Evolutionary conservation across 2,888 invertebrate species (phyloP).

Genomic region (Atethmia centrago): DNA sequence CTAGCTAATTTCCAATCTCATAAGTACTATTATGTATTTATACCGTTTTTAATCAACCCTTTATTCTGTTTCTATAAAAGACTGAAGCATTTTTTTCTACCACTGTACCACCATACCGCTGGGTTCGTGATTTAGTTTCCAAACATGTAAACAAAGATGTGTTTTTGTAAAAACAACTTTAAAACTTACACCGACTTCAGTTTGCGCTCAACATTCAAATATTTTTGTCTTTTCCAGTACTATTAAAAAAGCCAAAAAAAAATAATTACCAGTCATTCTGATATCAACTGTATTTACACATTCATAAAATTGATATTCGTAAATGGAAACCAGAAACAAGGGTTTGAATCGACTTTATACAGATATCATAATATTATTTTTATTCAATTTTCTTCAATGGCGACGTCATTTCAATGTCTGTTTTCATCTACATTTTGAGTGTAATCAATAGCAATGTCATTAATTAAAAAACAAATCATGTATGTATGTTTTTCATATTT

Average conservation of each 20-base stretch:
- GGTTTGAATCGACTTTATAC: background rate
- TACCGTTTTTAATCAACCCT: background rate
- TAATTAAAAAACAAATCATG: constrained; percentile 5
- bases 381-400: background rate
- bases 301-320: background rate
- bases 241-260: no score
- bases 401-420: background rate
- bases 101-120: background rate
- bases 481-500: constrained; percentile 12
- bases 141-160: background rate
- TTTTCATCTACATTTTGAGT: background rate
- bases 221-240: background rate
- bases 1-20: constrained; percentile 29
- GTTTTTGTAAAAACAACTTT: background rate
- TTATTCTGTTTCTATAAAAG: constrained; percentile 4
- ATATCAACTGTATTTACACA: background rate
- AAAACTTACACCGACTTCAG: background rate
- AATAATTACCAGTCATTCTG: background rate
- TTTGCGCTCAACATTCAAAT: background rate
- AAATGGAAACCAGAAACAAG: background rate
- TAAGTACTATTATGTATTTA: constrained; percentile 20
- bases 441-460: background rate
- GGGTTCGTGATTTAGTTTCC: background rate
- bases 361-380: background rate
- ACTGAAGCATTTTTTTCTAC: background rate